phyloP scores from a whole-genome alignment of 2,888 invertebrate species.

The Mythimna loreyi region DNA sequence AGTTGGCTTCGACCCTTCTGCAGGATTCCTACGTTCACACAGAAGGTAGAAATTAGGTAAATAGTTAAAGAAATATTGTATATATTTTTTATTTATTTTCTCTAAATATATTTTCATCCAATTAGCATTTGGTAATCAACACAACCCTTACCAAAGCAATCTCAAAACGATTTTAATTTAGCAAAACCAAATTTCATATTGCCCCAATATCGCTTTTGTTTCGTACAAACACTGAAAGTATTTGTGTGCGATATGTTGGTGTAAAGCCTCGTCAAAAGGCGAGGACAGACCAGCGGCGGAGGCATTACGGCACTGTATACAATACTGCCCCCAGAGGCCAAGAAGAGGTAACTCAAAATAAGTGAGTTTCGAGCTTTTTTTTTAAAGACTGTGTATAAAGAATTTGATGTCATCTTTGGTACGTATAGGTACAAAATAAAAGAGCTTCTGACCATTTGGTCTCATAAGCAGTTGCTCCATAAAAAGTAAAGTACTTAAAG shows the following conservation, averaged over 20 bases:
- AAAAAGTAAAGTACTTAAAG: too few relatives aligned
- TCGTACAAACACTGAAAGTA: neutral
- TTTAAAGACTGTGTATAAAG: too few relatives aligned
- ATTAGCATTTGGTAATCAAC: neutral
- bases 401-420: too few relatives aligned
- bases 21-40: too few relatives aligned
- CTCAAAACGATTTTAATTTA: constrained; percentile 1
- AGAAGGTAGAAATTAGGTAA: too few relatives aligned
- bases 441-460: too few relatives aligned
- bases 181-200: neutral
- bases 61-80: too few relatives aligned
- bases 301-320: constrained; percentile 34
- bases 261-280: constrained; percentile 26
- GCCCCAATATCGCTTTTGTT: neutral
- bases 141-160: neutral
- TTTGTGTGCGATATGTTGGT: constrained; percentile 23
- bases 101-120: neutral
- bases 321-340: neutral
- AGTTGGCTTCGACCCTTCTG: too few relatives aligned
- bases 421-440: too few relatives aligned
- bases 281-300: constrained; percentile 23
- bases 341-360: too few relatives aligned
- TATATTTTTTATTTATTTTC: neutral
- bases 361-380: too few relatives aligned
- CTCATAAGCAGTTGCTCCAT: too few relatives aligned